A percentile compares a stretch with the other conserved stretches of the same genome.
Conservation (phyloP, 92 coral and sea anemone species). For the Ricordea florida region DNA sequence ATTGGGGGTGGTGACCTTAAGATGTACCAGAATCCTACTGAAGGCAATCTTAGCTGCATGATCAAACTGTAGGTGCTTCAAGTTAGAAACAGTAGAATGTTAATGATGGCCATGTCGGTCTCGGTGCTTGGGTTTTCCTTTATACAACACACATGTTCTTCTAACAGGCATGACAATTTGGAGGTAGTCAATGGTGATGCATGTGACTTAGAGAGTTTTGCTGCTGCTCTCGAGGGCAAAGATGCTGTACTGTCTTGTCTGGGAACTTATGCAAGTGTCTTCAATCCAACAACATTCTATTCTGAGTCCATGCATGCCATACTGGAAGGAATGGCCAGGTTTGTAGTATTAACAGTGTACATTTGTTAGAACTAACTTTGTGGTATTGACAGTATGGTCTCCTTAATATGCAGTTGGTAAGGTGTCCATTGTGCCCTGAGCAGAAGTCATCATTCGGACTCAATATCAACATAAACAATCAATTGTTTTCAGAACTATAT, state of each 20-base stretch:
- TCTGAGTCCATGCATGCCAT: constrained; percentile 83
- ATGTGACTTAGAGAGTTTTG: constrained; percentile 80
- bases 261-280: constrained; percentile 65
- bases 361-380: not conserved
- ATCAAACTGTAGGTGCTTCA: too few species aligned
- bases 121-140: too few species aligned
- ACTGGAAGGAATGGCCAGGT: constrained; percentile 83
- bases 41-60: too few species aligned
- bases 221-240: constrained; percentile 69
- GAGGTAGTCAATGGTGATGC: constrained; percentile 80
- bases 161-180: constrained; percentile 68
- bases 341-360: not conserved
- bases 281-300: constrained; percentile 76
- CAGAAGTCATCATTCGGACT: too few species aligned
- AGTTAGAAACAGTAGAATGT: too few species aligned
- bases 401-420: too few species aligned
- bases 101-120: too few species aligned
- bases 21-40: too few species aligned
- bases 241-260: constrained; percentile 89
- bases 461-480: too few species aligned
- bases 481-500: too few species aligned
- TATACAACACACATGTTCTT: not conserved
- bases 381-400: not conserved
- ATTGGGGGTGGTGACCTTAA: too few species aligned
- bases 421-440: too few species aligned